Evolutionary conservation across 2,113 vertebrate species (phyloP), one percentile per base, ranked within the genome.

Genomic region (Leptobrachium leishanense): DNA sequence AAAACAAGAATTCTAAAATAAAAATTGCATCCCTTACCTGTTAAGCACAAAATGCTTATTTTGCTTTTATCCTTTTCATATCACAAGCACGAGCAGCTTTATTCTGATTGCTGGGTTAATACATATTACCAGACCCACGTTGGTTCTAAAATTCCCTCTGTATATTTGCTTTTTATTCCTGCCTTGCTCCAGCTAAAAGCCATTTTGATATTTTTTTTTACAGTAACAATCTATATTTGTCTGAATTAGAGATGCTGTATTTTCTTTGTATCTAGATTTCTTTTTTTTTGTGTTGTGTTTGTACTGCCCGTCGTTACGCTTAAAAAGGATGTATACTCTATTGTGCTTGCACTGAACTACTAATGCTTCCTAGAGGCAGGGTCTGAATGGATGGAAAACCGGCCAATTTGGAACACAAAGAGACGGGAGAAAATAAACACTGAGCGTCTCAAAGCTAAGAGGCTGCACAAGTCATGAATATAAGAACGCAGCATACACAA

Each of bases 261-360:
- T 74, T 68, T 81, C 71, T 40, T 81, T 81, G 72, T 68, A 72
- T 81, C 54, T 74, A 74, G 65, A 62, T 74, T 59, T 81, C 71
- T 74, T 73, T 74, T 69, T 74, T 73, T 74, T 31, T 74, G 41
- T 68, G 54, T 40, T 40, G 62, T 81, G 63, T 68, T 81, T 81
- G 78, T 81, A 68, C 74, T 74, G 50, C 42, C 42, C 74, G 72
- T 81, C 71, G 73, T 6, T 13, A n/a, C 6, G 41, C 72, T 74
- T 81, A 68, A 68, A 81, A 74, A 10, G 54, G 71, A 80, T 68
- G 67, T 62, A 68, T 71, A 43, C 62, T 41, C 71, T 39, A 74
- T 80, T 80, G 78, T 74, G 53, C 11, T 10, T 12, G 53, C 54
- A 63, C 78, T 41, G 43, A 57, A 74, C 67, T 62, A 20, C 64